Conservation (phyloP, 64 coral and sea anemone species). For the Stichodactyla helianthus region DNA sequence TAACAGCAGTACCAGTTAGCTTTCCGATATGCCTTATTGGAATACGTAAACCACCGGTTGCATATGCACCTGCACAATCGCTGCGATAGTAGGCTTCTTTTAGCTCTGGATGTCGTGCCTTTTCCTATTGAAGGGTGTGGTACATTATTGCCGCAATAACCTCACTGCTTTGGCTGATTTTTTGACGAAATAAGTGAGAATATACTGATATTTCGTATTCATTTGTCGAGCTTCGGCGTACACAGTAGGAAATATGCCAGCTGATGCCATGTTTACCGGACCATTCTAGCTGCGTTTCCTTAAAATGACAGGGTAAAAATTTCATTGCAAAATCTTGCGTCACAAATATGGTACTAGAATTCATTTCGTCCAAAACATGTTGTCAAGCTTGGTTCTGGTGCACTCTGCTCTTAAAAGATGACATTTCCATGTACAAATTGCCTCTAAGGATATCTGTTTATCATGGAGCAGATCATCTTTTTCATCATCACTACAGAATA, state of each 20-base stretch:
- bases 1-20: not conserved
- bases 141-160: not conserved
- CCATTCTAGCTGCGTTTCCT: conserved; percentile 15
- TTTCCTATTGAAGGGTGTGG: conserved; percentile 21
- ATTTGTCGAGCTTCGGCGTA: not conserved
- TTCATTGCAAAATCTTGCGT: conserved; percentile 37
- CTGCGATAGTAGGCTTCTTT: not conserved
- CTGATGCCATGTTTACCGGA: conserved; percentile 27
- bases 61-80: conserved; percentile 17
- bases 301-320: conserved; percentile 15
- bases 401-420: conserved; percentile 29
- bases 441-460: conserved; percentile 9
- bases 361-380: conserved; percentile 7
- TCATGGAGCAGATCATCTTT: conserved; percentile 26
- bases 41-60: conserved; percentile 1
- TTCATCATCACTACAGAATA: conserved; percentile 25
- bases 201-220: conserved; percentile 22
- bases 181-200: conserved; percentile 18
- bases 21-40: not conserved
- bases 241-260: conserved; percentile 26
- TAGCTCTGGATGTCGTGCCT: not conserved
- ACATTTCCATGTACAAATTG: conserved; percentile 31
- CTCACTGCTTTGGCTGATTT: conserved; percentile 6
- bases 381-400: conserved; percentile 22
- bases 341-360: not conserved